Evolutionary conservation across 2,888 invertebrate species (phyloP).

Genomic region (Cheilosia scutellata): DNA sequence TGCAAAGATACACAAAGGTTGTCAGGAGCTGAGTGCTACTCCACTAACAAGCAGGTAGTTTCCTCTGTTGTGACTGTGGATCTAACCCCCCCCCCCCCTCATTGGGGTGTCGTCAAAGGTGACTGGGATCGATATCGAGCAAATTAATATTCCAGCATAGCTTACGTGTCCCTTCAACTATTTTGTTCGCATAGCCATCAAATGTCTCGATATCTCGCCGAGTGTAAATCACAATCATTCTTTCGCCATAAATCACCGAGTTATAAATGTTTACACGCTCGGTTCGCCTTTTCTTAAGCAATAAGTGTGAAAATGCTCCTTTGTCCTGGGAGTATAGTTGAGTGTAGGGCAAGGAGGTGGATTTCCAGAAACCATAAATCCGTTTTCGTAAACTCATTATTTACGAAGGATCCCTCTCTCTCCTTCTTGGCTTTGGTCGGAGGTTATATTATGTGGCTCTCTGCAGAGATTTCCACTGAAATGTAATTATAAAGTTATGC

Average conservation of each 20-base stretch:
- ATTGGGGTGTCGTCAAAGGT: neutral
- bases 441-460: neutral
- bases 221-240: conserved; percentile 44
- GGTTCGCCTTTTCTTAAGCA: conserved; percentile 55
- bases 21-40: neutral
- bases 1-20: conserved; percentile 25
- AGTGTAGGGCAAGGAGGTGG: neutral
- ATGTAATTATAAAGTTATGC: conserved; percentile 71
- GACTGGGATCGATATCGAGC: conserved; percentile 18
- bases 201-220: conserved; percentile 40
- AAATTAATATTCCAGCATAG: conserved; percentile 34
- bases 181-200: conserved; percentile 20
- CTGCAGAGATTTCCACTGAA: conserved; percentile 56
- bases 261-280: conserved; percentile 69
- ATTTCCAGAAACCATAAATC: conserved; percentile 72
- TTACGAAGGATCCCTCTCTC: conserved; percentile 41
- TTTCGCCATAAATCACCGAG: conserved; percentile 59
- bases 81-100: neutral
- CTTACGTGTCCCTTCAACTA: conserved; percentile 1
- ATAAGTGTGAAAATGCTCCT: conserved; percentile 58
- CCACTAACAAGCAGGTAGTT: neutral
- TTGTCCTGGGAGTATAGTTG: conserved; percentile 2
- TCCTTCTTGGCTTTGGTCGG: conserved; percentile 1
- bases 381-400: conserved; percentile 74
- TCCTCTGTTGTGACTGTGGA: no score